A percentile compares a stretch with the other conserved stretches of the same genome.
Evolutionary conservation across 2,797 vertebrate species (phyloP).

Genomic region (Phrynocephalus guinanensis): DNA sequence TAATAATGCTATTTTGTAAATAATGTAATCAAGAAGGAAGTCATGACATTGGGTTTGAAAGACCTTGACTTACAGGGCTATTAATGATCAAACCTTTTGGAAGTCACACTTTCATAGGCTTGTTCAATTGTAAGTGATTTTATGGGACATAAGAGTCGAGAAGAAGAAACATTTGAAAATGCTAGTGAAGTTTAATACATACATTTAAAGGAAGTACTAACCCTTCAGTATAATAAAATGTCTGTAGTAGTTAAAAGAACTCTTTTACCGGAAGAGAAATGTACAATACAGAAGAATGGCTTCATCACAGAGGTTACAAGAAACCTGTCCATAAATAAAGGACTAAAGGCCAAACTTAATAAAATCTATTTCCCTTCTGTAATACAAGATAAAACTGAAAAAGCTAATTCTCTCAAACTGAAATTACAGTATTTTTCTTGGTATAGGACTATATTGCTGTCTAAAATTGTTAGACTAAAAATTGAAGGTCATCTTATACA

Average conservation of each 20-base stretch:
- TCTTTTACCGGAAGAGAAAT: constrained; percentile 6
- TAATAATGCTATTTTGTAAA: neutral
- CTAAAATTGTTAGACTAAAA: too few relatives aligned
- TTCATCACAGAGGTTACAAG: constrained; percentile 16
- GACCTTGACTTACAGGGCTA: too few relatives aligned
- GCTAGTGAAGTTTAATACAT: neutral
- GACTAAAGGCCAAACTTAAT: constrained; percentile 27
- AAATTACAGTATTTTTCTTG: neutral
- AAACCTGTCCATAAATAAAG: constrained; percentile 36
- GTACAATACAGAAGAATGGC: constrained; percentile 51
- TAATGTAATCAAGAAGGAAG: neutral
- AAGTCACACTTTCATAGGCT: too few relatives aligned
- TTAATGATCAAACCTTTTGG: too few relatives aligned
- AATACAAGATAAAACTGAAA: neutral
- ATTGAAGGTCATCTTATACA: too few relatives aligned
- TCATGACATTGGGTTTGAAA: too few relatives aligned
- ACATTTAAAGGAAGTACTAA: neutral
- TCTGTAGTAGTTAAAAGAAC: constrained; percentile 27
- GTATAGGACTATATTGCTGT: too few relatives aligned
- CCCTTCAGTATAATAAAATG: neutral
- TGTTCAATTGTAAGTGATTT: too few relatives aligned
- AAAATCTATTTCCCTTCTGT: constrained; percentile 25
- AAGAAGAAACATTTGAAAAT: neutral
- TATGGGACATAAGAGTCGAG: too few relatives aligned
- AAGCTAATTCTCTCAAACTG: neutral